These are phyloP conservation scores for Ceyx erithaca DNA, from an alignment of 2,797 vertebrate genomes.

Conservation along the genomic window DNA sequence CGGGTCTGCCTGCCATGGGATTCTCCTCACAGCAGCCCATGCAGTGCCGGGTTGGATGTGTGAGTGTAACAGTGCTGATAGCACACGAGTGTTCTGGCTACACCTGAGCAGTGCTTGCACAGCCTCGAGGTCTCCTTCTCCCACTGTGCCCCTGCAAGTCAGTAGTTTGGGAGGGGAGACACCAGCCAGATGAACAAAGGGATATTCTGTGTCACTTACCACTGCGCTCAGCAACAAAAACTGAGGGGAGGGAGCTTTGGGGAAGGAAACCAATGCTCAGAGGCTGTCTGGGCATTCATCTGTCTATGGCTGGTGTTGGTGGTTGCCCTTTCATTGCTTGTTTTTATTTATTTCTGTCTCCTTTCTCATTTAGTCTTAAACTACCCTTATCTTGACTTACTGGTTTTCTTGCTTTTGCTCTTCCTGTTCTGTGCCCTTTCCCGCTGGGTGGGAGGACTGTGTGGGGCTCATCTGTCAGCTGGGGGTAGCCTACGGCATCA, in stretches of 20 bases:
- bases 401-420: not conserved
- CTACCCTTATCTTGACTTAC: not conserved
- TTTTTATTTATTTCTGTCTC: not conserved
- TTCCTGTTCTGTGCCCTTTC: not conserved
- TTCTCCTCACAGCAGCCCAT: fast-evolving
- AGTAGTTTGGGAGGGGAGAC: not conserved
- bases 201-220: fast-evolving
- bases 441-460: fast-evolving
- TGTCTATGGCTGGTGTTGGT: not conserved
- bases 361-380: not conserved
- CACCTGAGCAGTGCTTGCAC: not conserved
- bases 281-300: not conserved
- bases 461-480: not conserved
- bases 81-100: fast-evolving
- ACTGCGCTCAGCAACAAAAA: not conserved
- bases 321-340: not conserved
- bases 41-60: not conserved
- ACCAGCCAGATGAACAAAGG: not conserved
- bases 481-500: fast-evolving
- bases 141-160: not conserved
- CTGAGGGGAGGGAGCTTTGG: not conserved
- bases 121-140: not conserved
- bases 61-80: not conserved
- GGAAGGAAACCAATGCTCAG: not conserved
- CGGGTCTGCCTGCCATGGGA: not conserved